Percentiles rank a stretch among this genome's conserved stretches.
These are phyloP conservation scores for Sthenelais limicola DNA, from an alignment of 2,888 invertebrate genomes.

Conservation along the genomic window DNA sequence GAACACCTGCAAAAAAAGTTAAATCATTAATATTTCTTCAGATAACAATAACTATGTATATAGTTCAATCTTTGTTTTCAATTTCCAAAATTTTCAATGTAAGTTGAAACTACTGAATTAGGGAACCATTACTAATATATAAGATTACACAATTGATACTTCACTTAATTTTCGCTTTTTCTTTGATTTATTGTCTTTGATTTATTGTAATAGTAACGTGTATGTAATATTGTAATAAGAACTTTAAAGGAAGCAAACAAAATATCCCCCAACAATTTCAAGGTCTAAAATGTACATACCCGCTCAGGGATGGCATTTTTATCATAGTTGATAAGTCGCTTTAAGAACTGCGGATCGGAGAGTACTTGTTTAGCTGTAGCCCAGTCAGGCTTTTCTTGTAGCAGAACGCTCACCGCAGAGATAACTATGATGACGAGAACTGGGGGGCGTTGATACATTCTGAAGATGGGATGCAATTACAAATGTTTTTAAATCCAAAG, in stretches of 20 bases:
- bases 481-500: not conserved
- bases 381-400: conserved; percentile 71
- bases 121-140: not conserved
- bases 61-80: no score
- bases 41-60: no score
- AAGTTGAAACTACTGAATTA: not conserved
- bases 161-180: not conserved
- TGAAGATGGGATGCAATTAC: conserved; percentile 45
- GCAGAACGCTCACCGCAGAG: conserved; percentile 70
- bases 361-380: conserved; percentile 67
- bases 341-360: conserved; percentile 69
- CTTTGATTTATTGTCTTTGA: not conserved
- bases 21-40: not conserved
- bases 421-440: conserved; percentile 68
- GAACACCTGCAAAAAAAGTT: conserved; percentile 60
- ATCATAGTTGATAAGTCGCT: conserved; percentile 68
- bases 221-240: no score
- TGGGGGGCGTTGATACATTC: conserved; percentile 70
- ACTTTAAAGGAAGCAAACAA: no score
- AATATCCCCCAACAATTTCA: no score
- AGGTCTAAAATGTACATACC: conserved; percentile 51
- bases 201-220: not conserved
- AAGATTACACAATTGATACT: not conserved
- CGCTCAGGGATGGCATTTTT: conserved; percentile 67
- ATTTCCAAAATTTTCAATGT: no score